phyloP scores from a whole-genome alignment of 2,113 vertebrate genomes.

The Melanocharis versteri region DNA sequence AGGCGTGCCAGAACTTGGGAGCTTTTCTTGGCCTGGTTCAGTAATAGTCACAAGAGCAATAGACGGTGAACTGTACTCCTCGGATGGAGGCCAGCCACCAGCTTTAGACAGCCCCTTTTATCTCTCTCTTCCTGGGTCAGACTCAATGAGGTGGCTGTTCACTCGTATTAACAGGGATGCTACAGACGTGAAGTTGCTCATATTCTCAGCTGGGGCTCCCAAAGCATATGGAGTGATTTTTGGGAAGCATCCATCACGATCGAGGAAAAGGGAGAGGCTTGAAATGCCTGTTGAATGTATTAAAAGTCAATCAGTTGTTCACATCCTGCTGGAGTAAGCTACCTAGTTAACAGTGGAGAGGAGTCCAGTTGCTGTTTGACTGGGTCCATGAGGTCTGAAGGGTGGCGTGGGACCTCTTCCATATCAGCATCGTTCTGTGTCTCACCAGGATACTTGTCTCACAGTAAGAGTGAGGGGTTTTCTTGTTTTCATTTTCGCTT shows the following conservation, averaged over 20 bases:
- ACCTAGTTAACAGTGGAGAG: background rate
- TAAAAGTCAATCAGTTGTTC: background rate
- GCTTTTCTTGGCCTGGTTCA: slow-evolving; percentile 47
- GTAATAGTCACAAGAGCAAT: slow-evolving; percentile 54
- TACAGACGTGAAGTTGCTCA: background rate
- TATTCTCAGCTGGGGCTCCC: background rate
- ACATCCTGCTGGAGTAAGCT: background rate
- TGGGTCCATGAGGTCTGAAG: background rate
- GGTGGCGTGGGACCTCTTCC: background rate
- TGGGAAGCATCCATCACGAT: background rate
- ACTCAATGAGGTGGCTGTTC: background rate
- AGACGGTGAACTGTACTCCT: slow-evolving; percentile 53
- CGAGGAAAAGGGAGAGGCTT: background rate
- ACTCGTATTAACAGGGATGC: background rate
- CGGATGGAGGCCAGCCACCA: slow-evolving; percentile 18
- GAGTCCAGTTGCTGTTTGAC: background rate
- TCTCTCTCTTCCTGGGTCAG: slow-evolving; percentile 30
- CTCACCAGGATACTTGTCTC: background rate
- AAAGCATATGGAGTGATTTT: background rate
- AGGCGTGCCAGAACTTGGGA: slow-evolving; percentile 47
- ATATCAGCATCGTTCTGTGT: background rate
- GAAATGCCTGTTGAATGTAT: background rate
- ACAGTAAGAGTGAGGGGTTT: background rate
- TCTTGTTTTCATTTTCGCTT: background rate
- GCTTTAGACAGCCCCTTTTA: slow-evolving; percentile 11